Percentiles rank a stretch among this genome's conserved stretches.
These are phyloP conservation scores for Phaonia tiefii DNA, from an alignment of 2,888 invertebrate genomes.

Conservation along the genomic window DNA sequence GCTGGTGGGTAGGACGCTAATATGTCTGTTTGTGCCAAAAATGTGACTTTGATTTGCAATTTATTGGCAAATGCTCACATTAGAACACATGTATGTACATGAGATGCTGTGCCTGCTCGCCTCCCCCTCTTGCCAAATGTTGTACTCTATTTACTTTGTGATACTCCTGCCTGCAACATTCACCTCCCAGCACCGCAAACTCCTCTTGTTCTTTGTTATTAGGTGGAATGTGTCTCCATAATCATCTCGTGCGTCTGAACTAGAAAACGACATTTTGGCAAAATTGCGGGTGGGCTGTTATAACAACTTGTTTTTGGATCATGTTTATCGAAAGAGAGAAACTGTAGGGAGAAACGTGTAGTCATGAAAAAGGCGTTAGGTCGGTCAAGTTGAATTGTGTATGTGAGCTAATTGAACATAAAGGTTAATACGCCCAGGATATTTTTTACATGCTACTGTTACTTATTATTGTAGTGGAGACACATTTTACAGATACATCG, in stretches of 20 bases:
- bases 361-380: too few relatives aligned
- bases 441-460: too few relatives aligned
- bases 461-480: too few relatives aligned
- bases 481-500: too few relatives aligned
- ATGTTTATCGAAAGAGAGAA: conserved; percentile 53
- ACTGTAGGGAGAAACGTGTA: conserved; percentile 19
- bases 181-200: conserved; percentile 13
- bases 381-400: too few relatives aligned
- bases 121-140: not conserved
- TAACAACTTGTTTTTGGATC: conserved; percentile 63
- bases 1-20: conserved; percentile 67
- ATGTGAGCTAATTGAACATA: too few relatives aligned
- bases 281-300: conserved; percentile 65
- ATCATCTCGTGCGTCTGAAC: conserved; percentile 52
- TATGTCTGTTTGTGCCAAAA: conserved; percentile 69
- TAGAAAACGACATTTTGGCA: conserved; percentile 13
- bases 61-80: conserved; percentile 70
- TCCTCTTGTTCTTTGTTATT: not conserved
- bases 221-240: conserved; percentile 56
- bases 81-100: conserved; percentile 54
- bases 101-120: not conserved
- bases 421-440: too few relatives aligned
- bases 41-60: conserved; percentile 78
- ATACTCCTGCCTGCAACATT: not conserved
- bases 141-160: not conserved